Percentiles rank a stretch among this genome's conserved stretches.
These are phyloP conservation scores for Rhinatrema bivittatum DNA, from an alignment of 2,797 vertebrate genomes.

Conservation along the genomic window DNA sequence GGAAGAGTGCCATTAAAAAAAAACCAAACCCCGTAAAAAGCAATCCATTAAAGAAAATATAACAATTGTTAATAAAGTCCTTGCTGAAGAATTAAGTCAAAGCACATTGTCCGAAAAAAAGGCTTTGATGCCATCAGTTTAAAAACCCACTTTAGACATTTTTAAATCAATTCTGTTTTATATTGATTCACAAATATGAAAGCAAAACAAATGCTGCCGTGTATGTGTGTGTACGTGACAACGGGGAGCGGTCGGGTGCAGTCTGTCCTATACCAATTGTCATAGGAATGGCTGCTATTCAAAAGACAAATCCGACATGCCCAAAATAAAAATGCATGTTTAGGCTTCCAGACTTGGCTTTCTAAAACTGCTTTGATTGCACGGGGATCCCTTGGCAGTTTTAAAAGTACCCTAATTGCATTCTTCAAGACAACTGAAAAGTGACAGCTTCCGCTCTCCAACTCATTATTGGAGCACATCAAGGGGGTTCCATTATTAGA, in stretches of 20 bases:
- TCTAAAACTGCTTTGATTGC: slow-evolving; percentile 49
- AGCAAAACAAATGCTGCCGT: slow-evolving; percentile 15
- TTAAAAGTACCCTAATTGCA: slow-evolving; percentile 70
- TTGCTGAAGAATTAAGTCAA: too few relatives aligned
- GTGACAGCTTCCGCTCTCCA: slow-evolving; percentile 73
- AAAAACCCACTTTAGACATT: too few relatives aligned
- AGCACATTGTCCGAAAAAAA: too few relatives aligned
- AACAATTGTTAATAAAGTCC: too few relatives aligned
- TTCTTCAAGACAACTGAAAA: slow-evolving; percentile 75
- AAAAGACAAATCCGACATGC: slow-evolving; percentile 18
- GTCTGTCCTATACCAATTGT: too few relatives aligned
- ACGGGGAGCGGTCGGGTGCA: too few relatives aligned
- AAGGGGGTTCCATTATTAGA: slow-evolving; percentile 65
- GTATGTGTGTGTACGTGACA: slow-evolving; percentile 7
- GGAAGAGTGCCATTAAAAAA: too few relatives aligned
- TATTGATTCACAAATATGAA: too few relatives aligned
- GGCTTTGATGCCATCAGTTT: too few relatives aligned
- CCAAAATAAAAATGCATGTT: slow-evolving; percentile 26
- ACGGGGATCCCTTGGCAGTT: slow-evolving; percentile 59
- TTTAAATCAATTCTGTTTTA: too few relatives aligned
- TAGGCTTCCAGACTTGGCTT: slow-evolving; percentile 45
- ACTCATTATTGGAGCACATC: slow-evolving; percentile 73
- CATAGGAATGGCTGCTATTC: slow-evolving; percentile 1
- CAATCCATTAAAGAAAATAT: too few relatives aligned
- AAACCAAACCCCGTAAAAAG: too few relatives aligned